Percentiles rank a stretch among this genome's conserved stretches.
Conservation (phyloP, 2,888 invertebrate species). For the Nipponacmea schrenckii region DNA sequence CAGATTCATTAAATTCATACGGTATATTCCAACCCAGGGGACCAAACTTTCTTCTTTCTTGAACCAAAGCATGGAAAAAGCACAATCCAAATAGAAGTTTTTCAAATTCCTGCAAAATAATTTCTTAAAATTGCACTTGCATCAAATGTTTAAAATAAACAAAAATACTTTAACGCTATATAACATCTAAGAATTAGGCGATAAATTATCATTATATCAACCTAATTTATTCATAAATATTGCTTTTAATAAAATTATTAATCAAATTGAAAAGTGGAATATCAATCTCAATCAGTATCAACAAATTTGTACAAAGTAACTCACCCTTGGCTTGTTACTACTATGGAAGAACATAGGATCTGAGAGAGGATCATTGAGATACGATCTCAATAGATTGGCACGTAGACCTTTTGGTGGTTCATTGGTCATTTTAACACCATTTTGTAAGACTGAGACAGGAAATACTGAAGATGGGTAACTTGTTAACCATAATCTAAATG, state of each 20-base stretch:
- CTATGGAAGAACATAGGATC: constrained; percentile 78
- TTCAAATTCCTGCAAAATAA: constrained; percentile 75
- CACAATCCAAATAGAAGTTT: constrained; percentile 68
- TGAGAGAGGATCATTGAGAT: constrained; percentile 69
- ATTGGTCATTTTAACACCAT: constrained; percentile 68
- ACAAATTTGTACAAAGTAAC: neutral
- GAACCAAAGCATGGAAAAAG: constrained; percentile 69
- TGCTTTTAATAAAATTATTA: no score
- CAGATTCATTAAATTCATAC: constrained; percentile 69
- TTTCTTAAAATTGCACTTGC: neutral
- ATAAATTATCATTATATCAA: no score
- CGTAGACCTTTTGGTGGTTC: constrained; percentile 67
- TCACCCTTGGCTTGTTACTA: constrained; percentile 69
- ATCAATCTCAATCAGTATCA: no score
- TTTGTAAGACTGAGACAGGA: constrained; percentile 68
- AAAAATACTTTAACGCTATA: neutral
- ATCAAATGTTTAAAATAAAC: neutral
- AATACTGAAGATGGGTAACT: constrained; percentile 67
- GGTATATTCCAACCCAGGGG: constrained; percentile 69
- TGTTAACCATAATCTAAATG: constrained; percentile 67
- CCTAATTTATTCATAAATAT: no score
- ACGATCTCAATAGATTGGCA: constrained; percentile 68
- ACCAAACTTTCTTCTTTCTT: constrained; percentile 68
- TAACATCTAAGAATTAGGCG: no score
- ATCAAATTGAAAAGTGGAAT: no score